Evolutionary conservation across 2,113 vertebrate genomes (phyloP), one percentile per base, ranked within the genome.

Genomic region (Corapipo altera): DNA sequence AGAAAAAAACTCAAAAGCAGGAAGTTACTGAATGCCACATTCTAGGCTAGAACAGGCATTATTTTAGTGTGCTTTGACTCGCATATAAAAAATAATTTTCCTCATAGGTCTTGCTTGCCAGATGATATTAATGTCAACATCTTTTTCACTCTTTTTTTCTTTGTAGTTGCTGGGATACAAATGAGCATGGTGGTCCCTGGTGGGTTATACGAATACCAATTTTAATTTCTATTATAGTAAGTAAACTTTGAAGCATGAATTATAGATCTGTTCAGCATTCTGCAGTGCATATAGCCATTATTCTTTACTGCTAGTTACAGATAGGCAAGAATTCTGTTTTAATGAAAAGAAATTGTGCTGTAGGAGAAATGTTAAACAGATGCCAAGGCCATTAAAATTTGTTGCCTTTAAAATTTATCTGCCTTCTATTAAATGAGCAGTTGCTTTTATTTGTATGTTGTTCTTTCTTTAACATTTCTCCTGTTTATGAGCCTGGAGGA

Each of bases 131-230:
- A 66, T 61, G 76, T 61, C 85, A 85, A 94, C 41, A 13, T 58
- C 8, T 30, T 92, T 81, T 93, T 75, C 35, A 32, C 39, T 66
- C 46, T 66, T 55, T 49, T 72, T 33, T 72, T 85, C 85, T 72
- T 41, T 24, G 46, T 70, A 98, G 98, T 43, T 98, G 98, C 97
- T 98, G 98, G 98, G 98, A 98, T 92, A 98, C 97, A 72, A 98
- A 98, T 28, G 97, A 98, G 16, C 97, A 97, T 85, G 97, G 95
- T 55, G 91, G 96, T 88, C 98, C 98, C 78, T 98, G 98, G 98
- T 98, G 98, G 98, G 91, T 98, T 83, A 98, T 98, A 95, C 96
- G 97, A 84, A 94, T 96, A 83, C 98, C 98, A 41, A 98, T 98
- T 94, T 80, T 98, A 90, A 89, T 97, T 90, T 98, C 98, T 64